These are phyloP conservation scores for Leptinotarsa juncta DNA, from an alignment of 2,888 invertebrate genomes.

Conservation along the genomic window DNA sequence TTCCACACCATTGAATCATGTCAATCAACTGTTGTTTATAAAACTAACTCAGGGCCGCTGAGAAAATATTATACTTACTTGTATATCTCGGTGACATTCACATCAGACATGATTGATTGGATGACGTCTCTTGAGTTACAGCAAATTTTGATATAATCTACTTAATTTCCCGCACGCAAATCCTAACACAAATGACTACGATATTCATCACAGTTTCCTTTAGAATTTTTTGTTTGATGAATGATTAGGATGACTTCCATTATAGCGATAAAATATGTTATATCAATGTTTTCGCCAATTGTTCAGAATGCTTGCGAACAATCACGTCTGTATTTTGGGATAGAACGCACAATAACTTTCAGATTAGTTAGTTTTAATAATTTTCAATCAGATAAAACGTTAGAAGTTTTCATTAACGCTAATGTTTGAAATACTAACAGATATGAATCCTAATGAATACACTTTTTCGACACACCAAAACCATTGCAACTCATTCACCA, in stretches of 20 bases:
- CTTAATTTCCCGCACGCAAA: neutral
- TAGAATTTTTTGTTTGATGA: neutral
- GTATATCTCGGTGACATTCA: neutral
- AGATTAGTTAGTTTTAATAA: no score
- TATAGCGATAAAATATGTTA: neutral
- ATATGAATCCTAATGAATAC: no score
- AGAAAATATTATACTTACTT: neutral
- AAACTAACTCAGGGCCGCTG: neutral
- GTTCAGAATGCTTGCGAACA: neutral
- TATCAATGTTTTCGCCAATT: neutral
- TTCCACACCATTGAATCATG: neutral
- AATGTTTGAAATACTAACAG: no score
- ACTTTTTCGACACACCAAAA: no score
- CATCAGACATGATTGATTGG: neutral
- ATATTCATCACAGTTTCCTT: neutral
- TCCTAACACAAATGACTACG: neutral
- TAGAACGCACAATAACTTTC: no score
- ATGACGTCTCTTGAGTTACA: neutral
- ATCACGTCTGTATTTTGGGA: neutral
- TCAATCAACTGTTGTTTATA: neutral
- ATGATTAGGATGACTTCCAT: neutral
- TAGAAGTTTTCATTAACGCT: no score
- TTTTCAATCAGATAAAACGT: no score
- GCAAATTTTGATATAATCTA: slow-evolving; percentile 1
- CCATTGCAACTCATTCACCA: no score